These are phyloP conservation scores for Eulemur rubriventer DNA, from an alignment of 2,797 vertebrate genomes.

Conservation along the genomic window DNA sequence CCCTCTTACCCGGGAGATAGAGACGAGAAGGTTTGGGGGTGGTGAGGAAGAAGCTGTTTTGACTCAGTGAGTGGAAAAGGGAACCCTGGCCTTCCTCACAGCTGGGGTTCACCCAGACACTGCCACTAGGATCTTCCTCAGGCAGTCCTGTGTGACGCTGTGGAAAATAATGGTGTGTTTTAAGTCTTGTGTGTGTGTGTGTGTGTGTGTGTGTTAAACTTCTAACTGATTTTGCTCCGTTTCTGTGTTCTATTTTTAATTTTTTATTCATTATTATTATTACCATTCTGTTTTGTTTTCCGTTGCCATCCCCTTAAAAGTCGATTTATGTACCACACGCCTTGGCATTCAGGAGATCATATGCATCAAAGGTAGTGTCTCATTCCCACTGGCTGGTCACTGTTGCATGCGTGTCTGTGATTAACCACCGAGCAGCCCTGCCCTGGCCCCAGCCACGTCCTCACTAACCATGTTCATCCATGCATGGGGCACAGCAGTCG, in stretches of 20 bases:
- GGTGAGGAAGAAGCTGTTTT: not conserved
- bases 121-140: not conserved
- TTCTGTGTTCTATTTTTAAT: constrained; percentile 88
- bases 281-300: constrained; percentile 84
- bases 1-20: not conserved
- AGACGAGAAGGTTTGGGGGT: not conserved
- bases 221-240: constrained; percentile 89
- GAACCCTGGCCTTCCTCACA: not conserved
- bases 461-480: constrained; percentile 88
- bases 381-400: constrained; percentile 83
- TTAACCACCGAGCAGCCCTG: constrained; percentile 84
- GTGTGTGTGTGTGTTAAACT: constrained; percentile 84
- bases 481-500: constrained; percentile 80
- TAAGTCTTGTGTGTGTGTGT: constrained; percentile 82
- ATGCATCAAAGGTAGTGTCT: constrained; percentile 97
- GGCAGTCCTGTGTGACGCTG: constrained; percentile 56
- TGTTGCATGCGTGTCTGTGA: constrained; percentile 87
- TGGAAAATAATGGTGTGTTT: constrained; percentile 70
- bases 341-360: constrained; percentile 98
- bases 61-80: not conserved
- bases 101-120: accelerated
- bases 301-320: constrained; percentile 90
- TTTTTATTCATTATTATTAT: constrained; percentile 70
- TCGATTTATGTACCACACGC: constrained; percentile 98
- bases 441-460: constrained; percentile 52